These are phyloP conservation scores for Zaprionus tsacasi DNA, from an alignment of 1,140 invertebrate genomes.

Conservation along the genomic window DNA sequence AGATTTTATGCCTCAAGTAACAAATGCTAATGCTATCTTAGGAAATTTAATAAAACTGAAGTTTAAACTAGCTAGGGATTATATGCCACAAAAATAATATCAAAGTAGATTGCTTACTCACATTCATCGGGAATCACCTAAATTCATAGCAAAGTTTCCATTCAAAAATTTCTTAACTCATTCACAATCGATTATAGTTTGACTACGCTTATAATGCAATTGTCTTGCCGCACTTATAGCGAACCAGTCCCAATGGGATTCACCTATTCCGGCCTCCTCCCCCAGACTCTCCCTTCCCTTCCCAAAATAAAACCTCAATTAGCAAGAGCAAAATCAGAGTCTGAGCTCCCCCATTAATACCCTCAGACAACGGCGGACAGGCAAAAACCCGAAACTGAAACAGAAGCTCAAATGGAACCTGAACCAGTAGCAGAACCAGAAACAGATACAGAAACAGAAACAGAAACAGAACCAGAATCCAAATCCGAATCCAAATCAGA, in stretches of 20 bases:
- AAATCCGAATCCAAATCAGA: slow-evolving; percentile 18
- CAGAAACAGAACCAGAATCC: slow-evolving; percentile 20
- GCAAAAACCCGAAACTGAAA: slow-evolving; percentile 24
- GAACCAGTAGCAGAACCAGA: slow-evolving; percentile 13
- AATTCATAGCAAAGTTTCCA: too few relatives aligned
- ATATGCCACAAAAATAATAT: too few relatives aligned
- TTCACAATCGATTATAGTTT: neutral
- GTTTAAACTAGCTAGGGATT: too few relatives aligned
- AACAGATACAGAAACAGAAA: slow-evolving; percentile 25
- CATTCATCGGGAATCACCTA: too few relatives aligned
- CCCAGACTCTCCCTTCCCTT: neutral
- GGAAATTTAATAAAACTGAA: too few relatives aligned
- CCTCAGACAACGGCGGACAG: slow-evolving; percentile 33
- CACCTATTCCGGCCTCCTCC: slow-evolving; percentile 11
- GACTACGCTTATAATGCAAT: slow-evolving; percentile 1
- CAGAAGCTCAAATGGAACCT: slow-evolving; percentile 27
- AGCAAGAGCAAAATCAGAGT: slow-evolving; percentile 75
- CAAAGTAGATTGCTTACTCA: too few relatives aligned
- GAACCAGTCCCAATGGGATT: slow-evolving; percentile 10
- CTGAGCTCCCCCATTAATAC: slow-evolving; percentile 48
- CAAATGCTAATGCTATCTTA: too few relatives aligned
- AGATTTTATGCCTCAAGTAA: too few relatives aligned
- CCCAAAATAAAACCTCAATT: slow-evolving; percentile 64
- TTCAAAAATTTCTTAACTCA: neutral
- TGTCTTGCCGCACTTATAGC: neutral